A percentile compares a stretch with the other conserved stretches of the same genome.
Evolutionary conservation across 2,113 vertebrate genomes (phyloP).

Genomic region (Myiozetetes cayanensis): DNA sequence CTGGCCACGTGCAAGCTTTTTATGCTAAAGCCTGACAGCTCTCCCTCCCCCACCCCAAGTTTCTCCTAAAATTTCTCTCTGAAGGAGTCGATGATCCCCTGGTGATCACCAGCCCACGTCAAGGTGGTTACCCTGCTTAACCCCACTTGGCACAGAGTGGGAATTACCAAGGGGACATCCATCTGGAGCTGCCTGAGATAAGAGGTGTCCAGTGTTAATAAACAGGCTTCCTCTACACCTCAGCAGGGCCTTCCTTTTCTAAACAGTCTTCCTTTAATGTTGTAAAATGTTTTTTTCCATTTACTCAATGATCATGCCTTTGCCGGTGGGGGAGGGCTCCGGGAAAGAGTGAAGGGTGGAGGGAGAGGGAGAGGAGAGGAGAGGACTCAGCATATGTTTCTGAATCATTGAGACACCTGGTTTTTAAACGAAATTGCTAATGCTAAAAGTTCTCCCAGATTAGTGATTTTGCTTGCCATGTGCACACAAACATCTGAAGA

Average conservation of each 20-base stretch:
- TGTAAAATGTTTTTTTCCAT: conserved; percentile 90
- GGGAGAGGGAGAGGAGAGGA: not conserved
- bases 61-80: conserved; percentile 45
- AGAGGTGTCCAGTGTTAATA: conserved; percentile 92
- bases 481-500: conserved; percentile 54
- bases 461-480: conserved; percentile 20
- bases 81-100: conserved; percentile 38
- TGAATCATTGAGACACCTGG: conserved; percentile 77
- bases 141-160: conserved; percentile 74
- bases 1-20: conserved; percentile 41
- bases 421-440: conserved; percentile 75
- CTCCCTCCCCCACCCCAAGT: not conserved
- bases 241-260: conserved; percentile 93
- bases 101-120: conserved; percentile 67
- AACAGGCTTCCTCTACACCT: conserved; percentile 93
- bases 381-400: conserved; percentile 5
- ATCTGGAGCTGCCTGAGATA: conserved; percentile 89
- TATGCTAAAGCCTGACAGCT: conserved; percentile 9
- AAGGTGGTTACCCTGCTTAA: conserved; percentile 77
- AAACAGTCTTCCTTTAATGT: conserved; percentile 94
- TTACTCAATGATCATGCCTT: conserved; percentile 83
- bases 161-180: conserved; percentile 79
- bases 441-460: conserved; percentile 66
- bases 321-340: conserved; percentile 68
- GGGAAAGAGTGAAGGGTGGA: not conserved